Evolutionary conservation across 2,888 invertebrate species (phyloP).

Genomic region (Drosophila kanekoi): DNA sequence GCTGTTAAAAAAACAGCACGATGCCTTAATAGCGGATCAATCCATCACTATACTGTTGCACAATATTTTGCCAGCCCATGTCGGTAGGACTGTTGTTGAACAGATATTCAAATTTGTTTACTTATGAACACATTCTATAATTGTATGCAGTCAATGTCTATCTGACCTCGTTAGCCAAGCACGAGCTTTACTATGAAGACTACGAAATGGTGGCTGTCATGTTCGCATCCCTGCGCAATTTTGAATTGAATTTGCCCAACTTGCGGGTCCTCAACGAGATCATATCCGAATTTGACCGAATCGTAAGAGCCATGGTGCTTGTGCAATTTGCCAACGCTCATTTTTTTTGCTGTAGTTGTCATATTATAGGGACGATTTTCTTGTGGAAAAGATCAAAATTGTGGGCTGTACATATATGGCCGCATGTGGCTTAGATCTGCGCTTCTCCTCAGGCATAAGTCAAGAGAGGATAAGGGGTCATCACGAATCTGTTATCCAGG

Average conservation of each 20-base stretch:
- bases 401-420: constrained; percentile 99
- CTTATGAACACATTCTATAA: not conserved
- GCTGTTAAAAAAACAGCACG: constrained; percentile 92
- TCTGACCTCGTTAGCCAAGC: constrained; percentile 88
- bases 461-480: not conserved
- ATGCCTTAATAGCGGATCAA: constrained; percentile 92
- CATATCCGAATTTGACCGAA: constrained; percentile 95
- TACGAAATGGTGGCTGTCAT: constrained; percentile 96
- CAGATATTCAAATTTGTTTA: not conserved
- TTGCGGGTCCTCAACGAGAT: constrained; percentile 93
- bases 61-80: constrained; percentile 97
- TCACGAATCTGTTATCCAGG: constrained; percentile 22
- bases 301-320: constrained; percentile 83
- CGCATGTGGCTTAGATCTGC: constrained; percentile 94
- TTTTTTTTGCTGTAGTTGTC: constrained; percentile 20
- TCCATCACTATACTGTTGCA: constrained; percentile 95
- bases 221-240: constrained; percentile 96
- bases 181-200: constrained; percentile 94
- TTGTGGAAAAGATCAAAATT: constrained; percentile 98
- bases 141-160: constrained; percentile 83
- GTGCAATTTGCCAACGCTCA: not conserved
- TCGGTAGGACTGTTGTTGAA: constrained; percentile 88
- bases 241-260: constrained; percentile 88
- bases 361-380: constrained; percentile 86
- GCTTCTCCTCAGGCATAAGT: constrained; percentile 85